Conservation (phyloP, 2,113 vertebrate genomes). For the Murina feae region DNA sequence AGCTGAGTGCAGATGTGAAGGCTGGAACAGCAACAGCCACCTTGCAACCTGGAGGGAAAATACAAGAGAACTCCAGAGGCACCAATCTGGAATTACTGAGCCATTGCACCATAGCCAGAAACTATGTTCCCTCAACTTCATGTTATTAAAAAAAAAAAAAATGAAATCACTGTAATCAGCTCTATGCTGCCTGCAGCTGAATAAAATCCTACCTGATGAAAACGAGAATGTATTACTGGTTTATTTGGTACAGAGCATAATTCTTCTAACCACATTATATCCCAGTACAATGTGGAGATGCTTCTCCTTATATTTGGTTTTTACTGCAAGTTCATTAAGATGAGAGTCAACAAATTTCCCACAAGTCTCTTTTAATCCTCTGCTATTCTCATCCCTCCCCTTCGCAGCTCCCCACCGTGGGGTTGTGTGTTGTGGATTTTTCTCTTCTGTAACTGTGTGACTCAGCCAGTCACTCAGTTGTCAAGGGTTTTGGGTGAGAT, state of each 20-base stretch:
- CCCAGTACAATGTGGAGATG: background rate
- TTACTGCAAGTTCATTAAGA: background rate
- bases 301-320: background rate
- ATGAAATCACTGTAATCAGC: background rate
- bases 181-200: background rate
- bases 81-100: background rate
- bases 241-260: background rate
- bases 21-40: background rate
- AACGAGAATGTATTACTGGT: background rate
- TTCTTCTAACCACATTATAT: background rate
- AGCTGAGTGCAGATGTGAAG: background rate
- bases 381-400: background rate
- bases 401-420: background rate
- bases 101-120: background rate
- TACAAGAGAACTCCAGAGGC: background rate
- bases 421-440: background rate
- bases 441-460: background rate
- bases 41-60: background rate
- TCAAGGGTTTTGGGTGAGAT: background rate
- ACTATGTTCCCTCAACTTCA: background rate
- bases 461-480: background rate
- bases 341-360: background rate
- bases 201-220: slow-evolving; percentile 10
- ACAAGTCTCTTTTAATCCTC: background rate
- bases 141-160: background rate